Conservation (phyloP, 1,140 invertebrate genomes). For the Sweltsa coloradensis region DNA sequence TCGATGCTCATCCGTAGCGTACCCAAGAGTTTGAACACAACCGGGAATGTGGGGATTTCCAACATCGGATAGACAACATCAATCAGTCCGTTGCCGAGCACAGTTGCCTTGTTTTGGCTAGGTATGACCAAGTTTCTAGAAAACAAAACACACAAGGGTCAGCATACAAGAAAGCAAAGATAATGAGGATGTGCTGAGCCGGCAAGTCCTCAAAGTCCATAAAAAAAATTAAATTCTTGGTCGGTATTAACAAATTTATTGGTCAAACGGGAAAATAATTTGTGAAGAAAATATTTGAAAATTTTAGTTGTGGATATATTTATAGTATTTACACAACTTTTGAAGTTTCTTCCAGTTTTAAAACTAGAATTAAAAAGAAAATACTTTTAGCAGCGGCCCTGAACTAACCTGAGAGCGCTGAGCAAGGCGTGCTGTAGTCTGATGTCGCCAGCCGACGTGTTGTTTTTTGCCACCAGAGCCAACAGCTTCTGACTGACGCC, state of each 20-base stretch:
- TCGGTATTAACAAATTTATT: too few relatives aligned
- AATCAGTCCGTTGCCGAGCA: slow-evolving; percentile 60
- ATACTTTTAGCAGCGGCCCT: not conserved
- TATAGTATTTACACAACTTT: too few relatives aligned
- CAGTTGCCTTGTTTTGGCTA: slow-evolving; percentile 54
- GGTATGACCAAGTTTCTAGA: slow-evolving; percentile 69
- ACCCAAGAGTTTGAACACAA: slow-evolving; percentile 77
- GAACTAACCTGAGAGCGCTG: slow-evolving; percentile 49
- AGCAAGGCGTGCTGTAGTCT: slow-evolving; percentile 71
- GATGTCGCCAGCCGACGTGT: slow-evolving; percentile 44
- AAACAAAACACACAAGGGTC: too few relatives aligned
- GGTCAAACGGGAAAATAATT: too few relatives aligned
- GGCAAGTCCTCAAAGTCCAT: too few relatives aligned
- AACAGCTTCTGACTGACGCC: slow-evolving; percentile 65
- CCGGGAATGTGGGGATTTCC: slow-evolving; percentile 58
- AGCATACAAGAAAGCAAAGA: too few relatives aligned
- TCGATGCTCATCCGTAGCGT: slow-evolving; percentile 76
- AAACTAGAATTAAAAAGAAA: not conserved
- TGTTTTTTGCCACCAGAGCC: slow-evolving; percentile 40
- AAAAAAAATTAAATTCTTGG: too few relatives aligned
- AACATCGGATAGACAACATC: slow-evolving; percentile 58
- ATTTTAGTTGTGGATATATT: too few relatives aligned
- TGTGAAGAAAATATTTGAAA: too few relatives aligned
- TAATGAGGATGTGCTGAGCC: too few relatives aligned
- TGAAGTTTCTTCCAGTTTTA: too few relatives aligned